Base-by-base conservation (phyloP, 2,888 invertebrate genomes). In the Oscheius sp. region DNA sequence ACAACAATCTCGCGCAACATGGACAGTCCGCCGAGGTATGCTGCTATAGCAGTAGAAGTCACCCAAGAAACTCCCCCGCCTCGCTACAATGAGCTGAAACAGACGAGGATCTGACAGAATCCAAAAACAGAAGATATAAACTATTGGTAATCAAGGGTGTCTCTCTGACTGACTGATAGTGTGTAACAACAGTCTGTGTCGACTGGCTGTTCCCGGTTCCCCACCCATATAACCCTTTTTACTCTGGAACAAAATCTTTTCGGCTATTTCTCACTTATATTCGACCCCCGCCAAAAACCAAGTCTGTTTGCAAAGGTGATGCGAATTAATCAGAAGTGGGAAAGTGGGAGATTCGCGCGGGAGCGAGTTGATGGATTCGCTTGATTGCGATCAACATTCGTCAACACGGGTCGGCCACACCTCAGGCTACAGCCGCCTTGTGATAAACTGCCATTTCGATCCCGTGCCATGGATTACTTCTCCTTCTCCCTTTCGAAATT, bases 331-430 rank as follows among this genome's bases (percentile, higher is more conserved):
- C 42, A 42, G 42, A 42, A 42, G 42, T 42, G 42, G 42, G 42
- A 42, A 42, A 42, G 42, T 42, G 42, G 42, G 42, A 42, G 42
- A 42, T 42, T 21, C 21, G 42, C 42, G 42, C 42, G 42, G 42
- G 42, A 42, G 42, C 42, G 42, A 42, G 33, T 58, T 42, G 63
- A 63, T 63, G 63, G 63, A 63, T 63, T 63, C 63, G 63, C 63
- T 5, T 63, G 63, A 63, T 68, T 68, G 55, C 68, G 55, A 68
- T 47, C 50, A 65, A 65, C 65, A 65, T 47, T 65, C 65, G 50
- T 50, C 65, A 63, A 63, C 63, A 63, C 50, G 50, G 53, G 53
- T 58, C 48, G 48, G 55, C 68, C 68, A 68, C 68, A 68, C 68
- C 63, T 63, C 37, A n/a, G 60, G 58, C 58, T 58, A 32, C 53